Percentiles rank a stretch among this genome's conserved stretches.
These are phyloP conservation scores for Xenentodon cancila DNA, from an alignment of 2,797 vertebrate genomes.

Conservation along the genomic window DNA sequence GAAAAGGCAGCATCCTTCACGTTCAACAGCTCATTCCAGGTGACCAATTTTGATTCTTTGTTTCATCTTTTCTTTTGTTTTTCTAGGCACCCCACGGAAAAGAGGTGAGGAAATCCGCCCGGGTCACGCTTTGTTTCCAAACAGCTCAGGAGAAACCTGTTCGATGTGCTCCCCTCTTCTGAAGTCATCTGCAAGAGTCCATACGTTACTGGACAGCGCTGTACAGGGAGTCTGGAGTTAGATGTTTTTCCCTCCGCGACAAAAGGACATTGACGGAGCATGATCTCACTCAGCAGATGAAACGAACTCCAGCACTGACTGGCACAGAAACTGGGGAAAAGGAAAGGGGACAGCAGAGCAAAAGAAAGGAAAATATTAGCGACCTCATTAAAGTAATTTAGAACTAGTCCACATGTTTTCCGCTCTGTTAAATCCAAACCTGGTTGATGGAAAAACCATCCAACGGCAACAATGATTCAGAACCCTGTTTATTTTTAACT, in stretches of 20 bases:
- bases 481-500: no score
- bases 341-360: conserved; percentile 1
- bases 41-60: conserved; percentile 40
- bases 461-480: no score
- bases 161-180: conserved; percentile 6
- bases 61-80: conserved; percentile 22
- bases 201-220: conserved; percentile 21
- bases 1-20: conserved; percentile 44
- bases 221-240: conserved; percentile 16
- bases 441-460: background rate
- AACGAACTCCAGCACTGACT: conserved; percentile 3
- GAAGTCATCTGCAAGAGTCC: conserved; percentile 48
- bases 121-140: conserved; percentile 64
- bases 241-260: conserved; percentile 52
- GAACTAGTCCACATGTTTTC: conserved; percentile 4
- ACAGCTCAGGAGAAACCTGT: conserved; percentile 54
- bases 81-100: conserved; percentile 24
- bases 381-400: conserved; percentile 18
- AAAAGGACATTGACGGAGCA: conserved; percentile 21
- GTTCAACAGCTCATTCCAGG: conserved; percentile 21
- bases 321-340: background rate
- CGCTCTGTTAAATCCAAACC: background rate
- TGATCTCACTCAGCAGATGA: conserved; percentile 24
- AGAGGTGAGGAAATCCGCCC: conserved; percentile 56
- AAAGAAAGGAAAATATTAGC: conserved; percentile 17